Conservation (phyloP, 2,113 vertebrate genomes). For the Indicator maculatus region DNA sequence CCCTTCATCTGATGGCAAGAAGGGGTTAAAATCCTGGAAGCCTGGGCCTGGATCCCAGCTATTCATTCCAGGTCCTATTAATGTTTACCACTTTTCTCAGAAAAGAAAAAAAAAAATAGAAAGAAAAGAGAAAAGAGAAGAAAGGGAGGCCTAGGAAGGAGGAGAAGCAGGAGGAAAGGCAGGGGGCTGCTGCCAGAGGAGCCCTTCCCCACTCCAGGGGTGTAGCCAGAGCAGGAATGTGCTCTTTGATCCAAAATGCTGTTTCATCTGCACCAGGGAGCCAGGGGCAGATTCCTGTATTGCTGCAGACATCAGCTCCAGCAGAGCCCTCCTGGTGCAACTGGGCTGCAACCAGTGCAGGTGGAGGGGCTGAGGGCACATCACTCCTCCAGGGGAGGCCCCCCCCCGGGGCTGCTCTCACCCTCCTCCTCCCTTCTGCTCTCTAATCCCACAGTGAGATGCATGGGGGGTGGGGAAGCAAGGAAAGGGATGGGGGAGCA, state of each 20-base stretch:
- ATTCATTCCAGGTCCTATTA: slow-evolving; percentile 53
- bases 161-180: not conserved
- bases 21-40: slow-evolving; percentile 49
- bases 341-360: rapidly evolving
- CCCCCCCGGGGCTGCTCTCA: not conserved
- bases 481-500: too few species aligned
- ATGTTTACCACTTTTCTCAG: slow-evolving; percentile 49
- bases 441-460: rapidly evolving
- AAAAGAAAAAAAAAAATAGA: not conserved
- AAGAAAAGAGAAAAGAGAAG: not conserved
- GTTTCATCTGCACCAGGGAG: not conserved
- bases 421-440: not conserved
- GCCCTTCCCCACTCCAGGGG: not conserved
- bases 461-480: too few species aligned
- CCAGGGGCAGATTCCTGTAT: not conserved
- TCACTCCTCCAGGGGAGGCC: rapidly evolving
- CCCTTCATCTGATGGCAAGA: not conserved
- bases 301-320: not conserved
- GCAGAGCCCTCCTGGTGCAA: rapidly evolving
- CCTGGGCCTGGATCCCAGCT: slow-evolving; percentile 35
- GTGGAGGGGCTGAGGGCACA: not conserved
- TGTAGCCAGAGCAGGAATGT: slow-evolving; percentile 21
- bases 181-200: not conserved
- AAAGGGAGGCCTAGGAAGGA: not conserved
- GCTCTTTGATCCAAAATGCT: not conserved